Evolutionary conservation across 2,888 invertebrate genomes (phyloP).

Genomic region (Ischnus inquisitorius): DNA sequence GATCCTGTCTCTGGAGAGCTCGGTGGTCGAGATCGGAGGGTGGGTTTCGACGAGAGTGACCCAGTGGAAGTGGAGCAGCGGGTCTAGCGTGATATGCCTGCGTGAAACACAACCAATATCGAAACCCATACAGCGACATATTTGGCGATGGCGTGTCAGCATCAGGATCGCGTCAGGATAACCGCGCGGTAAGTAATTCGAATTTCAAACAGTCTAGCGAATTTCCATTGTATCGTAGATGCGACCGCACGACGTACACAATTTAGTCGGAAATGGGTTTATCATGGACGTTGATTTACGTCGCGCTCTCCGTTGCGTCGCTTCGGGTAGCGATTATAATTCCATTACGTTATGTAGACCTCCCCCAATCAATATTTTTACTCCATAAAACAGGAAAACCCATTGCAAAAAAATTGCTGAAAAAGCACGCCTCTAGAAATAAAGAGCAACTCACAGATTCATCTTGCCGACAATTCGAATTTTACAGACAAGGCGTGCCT

Average conservation of each 20-base stretch:
- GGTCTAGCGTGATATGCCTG: background rate
- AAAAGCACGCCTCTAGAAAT: too few relatives aligned
- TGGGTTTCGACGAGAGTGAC: background rate
- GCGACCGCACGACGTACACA: conserved; percentile 76
- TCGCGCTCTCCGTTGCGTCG: too few relatives aligned
- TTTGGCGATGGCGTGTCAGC: conserved; percentile 74
- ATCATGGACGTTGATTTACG: conserved; percentile 1
- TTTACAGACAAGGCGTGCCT: too few relatives aligned
- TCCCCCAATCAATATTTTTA: too few relatives aligned
- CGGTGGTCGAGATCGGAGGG: background rate
- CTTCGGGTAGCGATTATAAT: too few relatives aligned
- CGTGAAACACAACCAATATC: conserved; percentile 23
- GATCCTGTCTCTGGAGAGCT: background rate
- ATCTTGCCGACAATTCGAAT: too few relatives aligned
- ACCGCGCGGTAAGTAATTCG: conserved; percentile 82
- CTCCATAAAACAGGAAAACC: background rate
- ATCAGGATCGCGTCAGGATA: conserved; percentile 80
- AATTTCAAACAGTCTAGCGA: conserved; percentile 83
- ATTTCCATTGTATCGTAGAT: conserved; percentile 80
- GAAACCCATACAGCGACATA: conserved; percentile 52
- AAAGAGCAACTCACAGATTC: background rate
- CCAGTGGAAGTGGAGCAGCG: background rate
- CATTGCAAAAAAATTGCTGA: background rate
- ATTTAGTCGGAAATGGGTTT: conserved; percentile 75
- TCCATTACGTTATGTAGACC: too few relatives aligned